phyloP scores from a whole-genome alignment of 2,113 vertebrate genomes.

The Ophthalmotilapia sp. region DNA sequence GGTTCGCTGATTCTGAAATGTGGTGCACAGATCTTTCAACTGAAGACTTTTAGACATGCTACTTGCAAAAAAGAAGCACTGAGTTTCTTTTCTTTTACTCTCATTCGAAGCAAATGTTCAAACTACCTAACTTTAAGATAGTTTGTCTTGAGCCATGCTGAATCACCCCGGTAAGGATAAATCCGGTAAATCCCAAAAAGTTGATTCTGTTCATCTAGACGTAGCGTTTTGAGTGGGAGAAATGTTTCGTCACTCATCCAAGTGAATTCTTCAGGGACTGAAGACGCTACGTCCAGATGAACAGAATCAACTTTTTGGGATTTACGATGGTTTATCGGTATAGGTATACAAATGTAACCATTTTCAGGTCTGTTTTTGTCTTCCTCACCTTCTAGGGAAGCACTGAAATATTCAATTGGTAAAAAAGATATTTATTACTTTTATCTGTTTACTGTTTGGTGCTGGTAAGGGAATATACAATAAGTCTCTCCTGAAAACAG shows the following conservation, averaged over 20 bases:
- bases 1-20: not conserved
- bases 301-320: not conserved
- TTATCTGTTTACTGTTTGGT: not conserved
- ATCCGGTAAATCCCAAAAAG: not conserved
- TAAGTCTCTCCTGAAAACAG: not conserved
- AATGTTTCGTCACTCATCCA: not conserved
- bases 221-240: not conserved
- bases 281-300: accelerated
- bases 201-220: not conserved
- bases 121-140: not conserved
- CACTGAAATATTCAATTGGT: not conserved
- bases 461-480: not conserved
- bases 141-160: not conserved
- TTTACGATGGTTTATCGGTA: not conserved
- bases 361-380: not conserved
- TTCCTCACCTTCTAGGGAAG: not conserved
- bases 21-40: not conserved
- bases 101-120: not conserved
- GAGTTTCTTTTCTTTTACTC: not conserved
- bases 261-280: not conserved
- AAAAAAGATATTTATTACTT: not conserved
- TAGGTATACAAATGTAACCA: not conserved
- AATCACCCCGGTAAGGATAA: not conserved
- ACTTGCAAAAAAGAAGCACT: not conserved
- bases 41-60: not conserved